Base-by-base conservation (phyloP, 2,888 invertebrate species). In the Molanna angustata region DNA sequence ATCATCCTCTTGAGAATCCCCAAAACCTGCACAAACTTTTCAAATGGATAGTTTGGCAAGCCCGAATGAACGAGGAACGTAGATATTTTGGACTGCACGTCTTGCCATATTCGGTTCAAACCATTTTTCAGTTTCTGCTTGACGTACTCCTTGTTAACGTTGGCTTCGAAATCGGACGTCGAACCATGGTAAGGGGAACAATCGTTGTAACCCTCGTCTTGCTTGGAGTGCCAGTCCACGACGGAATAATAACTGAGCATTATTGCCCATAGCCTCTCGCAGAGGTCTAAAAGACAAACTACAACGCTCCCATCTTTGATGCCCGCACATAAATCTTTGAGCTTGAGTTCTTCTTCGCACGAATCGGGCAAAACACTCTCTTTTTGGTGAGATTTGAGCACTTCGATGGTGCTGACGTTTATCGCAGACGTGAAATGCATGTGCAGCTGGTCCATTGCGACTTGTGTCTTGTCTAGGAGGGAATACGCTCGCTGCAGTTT, bases 341-440 rank as follows among this genome's bases (percentile, higher is more conserved):
- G 95, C 57, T 91, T 77, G 27, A 67, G 84, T 64, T 85, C 49
- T 14, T 54, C 54, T n/a, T 19, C 42, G 2, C 37, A 42, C 18
- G 35, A 16, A 11, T 45, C 47, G 60, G 67, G 61, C 39, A 76
- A 75, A 0, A 63, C 57, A 0, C 62, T 54, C 11, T 70, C 67
- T 0, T 64, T 65, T 1, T 69, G 76, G 62, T 80, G 81, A 1
- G 75, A 74, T 54, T 78, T 79, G 0, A 85, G 72, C 0, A 82
- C 79, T 39, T 78, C 77, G 18, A 82, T 80, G 0, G 92, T 86
- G 0, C 86, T 83, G 57, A 87, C 88, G 61, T 91, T 95, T 13
- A 97, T 90, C 0, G 94, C 90, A 33, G 93, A 93, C 0, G 94
- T 90, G 64, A 93, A 95, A 68, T 96, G 94, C 83, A 97, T 94